Evolutionary conservation across 2,797 vertebrate genomes (phyloP), one percentile per base, ranked within the genome.

Genomic region (Lacerta viridis): DNA sequence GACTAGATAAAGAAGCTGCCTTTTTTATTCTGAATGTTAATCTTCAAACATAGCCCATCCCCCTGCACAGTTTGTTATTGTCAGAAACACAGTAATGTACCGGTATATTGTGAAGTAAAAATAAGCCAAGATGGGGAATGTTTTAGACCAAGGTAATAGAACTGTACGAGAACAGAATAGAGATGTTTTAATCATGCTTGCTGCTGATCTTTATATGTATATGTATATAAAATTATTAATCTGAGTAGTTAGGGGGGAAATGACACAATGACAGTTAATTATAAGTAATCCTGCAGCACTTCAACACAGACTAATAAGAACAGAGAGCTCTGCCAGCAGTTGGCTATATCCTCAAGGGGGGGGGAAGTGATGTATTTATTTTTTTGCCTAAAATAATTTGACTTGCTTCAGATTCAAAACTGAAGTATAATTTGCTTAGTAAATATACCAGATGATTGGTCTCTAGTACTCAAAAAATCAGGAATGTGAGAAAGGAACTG

Each of bases 201-300:
- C 89, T 94, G 29, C 66, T 86, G 55, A 39, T 81, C 1, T 8
- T 36, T 89, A 46, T 86, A 55, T 55, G 50, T 59, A 20, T 41
- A 55, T 55, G 50, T 55, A 55, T 55, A 55, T 55, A 71, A 15
- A 3, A 55, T 76, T 89, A 83, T 71, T 0, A 71, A 91, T 91
- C 83, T 43, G 39, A 90, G 15, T 84, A 7, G 2, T 81, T 91
- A 66, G 84, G 87, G 83, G 84, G 85, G 83, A 91, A 93, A 79
- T 86, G 91, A 93, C 88, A 92, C 2, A 20, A 92, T 92, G 89
- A 93, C 88, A 95, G 93, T 92, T 96, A 95, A 95, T 95, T 95
- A 94, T 94, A 96, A 91, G 83, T 93, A 95, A 94, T 95, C 90
- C 83, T 87, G 29, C 87, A 95, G 86, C 2, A 29, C 89, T 88